Percentiles rank a stretch among this genome's conserved stretches.
phyloP scores from a whole-genome alignment of 1,140 invertebrate species.

The Zaprionus ghesquierei region DNA sequence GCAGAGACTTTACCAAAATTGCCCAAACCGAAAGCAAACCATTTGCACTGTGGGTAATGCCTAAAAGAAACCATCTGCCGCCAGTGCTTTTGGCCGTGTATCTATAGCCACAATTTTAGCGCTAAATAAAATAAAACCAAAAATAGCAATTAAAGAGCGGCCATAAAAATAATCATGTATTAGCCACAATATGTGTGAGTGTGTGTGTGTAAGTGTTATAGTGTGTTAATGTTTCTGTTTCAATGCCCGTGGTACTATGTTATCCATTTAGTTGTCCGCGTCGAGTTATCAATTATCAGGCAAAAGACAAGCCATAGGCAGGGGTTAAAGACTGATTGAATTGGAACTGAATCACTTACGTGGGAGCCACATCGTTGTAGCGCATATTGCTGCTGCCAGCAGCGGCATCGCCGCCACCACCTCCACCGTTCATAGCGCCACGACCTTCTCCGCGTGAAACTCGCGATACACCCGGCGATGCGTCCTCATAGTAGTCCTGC shows the following conservation, averaged over 20 bases:
- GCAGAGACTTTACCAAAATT: background rate
- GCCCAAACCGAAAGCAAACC: slow-evolving; percentile 47
- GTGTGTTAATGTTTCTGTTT: background rate
- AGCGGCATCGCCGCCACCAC: slow-evolving; percentile 45
- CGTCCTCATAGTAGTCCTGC: slow-evolving; percentile 81
- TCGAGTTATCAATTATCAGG: slow-evolving; percentile 5
- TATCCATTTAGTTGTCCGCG: background rate
- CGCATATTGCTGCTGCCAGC: slow-evolving; percentile 84
- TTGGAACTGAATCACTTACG: slow-evolving; percentile 84
- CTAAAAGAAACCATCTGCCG: slow-evolving; percentile 82
- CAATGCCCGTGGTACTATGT: background rate
- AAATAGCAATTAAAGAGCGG: slow-evolving; percentile 54
- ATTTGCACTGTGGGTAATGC: slow-evolving; percentile 58
- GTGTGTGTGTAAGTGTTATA: background rate
- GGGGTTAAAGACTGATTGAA: too few relatives aligned
- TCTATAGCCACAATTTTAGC: slow-evolving; percentile 70
- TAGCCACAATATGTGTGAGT: slow-evolving; percentile 21
- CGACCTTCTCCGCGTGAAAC: slow-evolving; percentile 71
- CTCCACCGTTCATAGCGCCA: slow-evolving; percentile 14
- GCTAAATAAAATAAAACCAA: slow-evolving; percentile 71
- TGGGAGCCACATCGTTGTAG: slow-evolving; percentile 90
- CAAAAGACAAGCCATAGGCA: background rate
- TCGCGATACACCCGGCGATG: slow-evolving; percentile 67
- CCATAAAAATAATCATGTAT: slow-evolving; percentile 16
- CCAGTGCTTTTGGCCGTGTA: slow-evolving; percentile 81